Percentiles rank a stretch among this genome's conserved stretches.
Conservation (phyloP, 2,888 invertebrate species). For the Eupithecia dodoneata region DNA sequence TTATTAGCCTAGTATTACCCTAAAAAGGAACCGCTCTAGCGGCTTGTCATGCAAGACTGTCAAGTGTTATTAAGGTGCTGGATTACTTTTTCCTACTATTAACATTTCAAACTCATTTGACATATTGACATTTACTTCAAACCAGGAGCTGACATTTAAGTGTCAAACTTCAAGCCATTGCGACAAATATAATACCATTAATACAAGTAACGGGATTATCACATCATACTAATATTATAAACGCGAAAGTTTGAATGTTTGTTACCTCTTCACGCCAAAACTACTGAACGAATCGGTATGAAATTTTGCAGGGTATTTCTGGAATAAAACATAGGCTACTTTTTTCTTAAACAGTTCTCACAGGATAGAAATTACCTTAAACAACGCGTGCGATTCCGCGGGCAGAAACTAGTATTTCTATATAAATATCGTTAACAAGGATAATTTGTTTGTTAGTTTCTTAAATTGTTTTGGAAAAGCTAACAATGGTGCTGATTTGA, state of each 20-base stretch:
- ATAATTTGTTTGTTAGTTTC: background rate
- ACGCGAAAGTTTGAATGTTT: background rate
- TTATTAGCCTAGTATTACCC: too few species aligned
- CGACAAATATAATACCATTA: slow-evolving; percentile 5
- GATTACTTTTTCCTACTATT: background rate
- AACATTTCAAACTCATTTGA: slow-evolving; percentile 7
- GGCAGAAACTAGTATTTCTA: too few species aligned
- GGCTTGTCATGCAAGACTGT: background rate
- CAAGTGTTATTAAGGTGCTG: background rate
- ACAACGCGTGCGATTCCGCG: too few species aligned
- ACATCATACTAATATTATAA: background rate
- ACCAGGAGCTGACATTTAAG: slow-evolving; percentile 21
- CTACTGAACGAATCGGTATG: too few species aligned
- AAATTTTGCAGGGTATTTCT: too few species aligned
- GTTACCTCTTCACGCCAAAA: background rate
- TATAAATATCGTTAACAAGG: too few species aligned
- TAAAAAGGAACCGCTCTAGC: background rate
- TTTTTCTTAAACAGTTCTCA: too few species aligned
- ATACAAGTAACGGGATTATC: slow-evolving; percentile 7
- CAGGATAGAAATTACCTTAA: too few species aligned
- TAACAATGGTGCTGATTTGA: background rate
- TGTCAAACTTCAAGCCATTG: slow-evolving; percentile 14
- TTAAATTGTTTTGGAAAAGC: background rate
- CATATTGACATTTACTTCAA: slow-evolving; percentile 5
- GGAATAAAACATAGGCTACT: too few species aligned